Percentiles rank a stretch among this genome's conserved stretches.
Evolutionary conservation across 2,888 invertebrate genomes (phyloP).

Genomic region (Chloroclystis v-ata): DNA sequence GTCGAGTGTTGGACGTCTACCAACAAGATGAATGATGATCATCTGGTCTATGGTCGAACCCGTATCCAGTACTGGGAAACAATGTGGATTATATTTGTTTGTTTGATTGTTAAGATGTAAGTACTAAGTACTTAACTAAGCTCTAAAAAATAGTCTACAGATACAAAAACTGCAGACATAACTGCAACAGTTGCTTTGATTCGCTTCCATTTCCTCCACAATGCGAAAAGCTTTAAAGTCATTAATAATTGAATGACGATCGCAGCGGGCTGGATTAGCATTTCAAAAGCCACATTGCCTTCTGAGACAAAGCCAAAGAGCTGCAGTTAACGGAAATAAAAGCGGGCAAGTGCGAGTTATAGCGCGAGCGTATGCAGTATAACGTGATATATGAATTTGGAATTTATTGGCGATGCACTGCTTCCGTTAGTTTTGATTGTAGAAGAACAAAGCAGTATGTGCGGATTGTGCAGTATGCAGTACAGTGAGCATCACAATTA

Average conservation of each 20-base stretch:
- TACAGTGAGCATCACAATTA: too few relatives aligned
- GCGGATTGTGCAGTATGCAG: too few relatives aligned
- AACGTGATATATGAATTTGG: constrained; percentile 3
- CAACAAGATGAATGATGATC: too few relatives aligned
- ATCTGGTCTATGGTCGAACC: too few relatives aligned
- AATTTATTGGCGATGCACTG: constrained; percentile 6
- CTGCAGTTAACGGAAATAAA: constrained; percentile 31
- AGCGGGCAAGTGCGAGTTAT: constrained; percentile 18
- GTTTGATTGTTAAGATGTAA: too few relatives aligned
- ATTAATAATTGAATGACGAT: constrained; percentile 32
- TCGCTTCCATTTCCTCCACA: not conserved
- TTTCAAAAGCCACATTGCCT: constrained; percentile 37
- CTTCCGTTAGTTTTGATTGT: not conserved
- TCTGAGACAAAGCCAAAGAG: constrained; percentile 34
- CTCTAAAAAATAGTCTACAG: too few relatives aligned
- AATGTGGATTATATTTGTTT: too few relatives aligned
- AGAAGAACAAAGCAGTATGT: too few relatives aligned
- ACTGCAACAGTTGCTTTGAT: not conserved
- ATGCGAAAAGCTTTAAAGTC: constrained; percentile 19
- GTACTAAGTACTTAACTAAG: too few relatives aligned
- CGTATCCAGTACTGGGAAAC: too few relatives aligned
- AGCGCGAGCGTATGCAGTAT: constrained; percentile 8
- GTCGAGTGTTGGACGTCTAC: too few relatives aligned
- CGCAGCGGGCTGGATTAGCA: constrained; percentile 33
- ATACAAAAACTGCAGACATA: not conserved